A percentile compares a stretch with the other conserved stretches of the same genome.
Conservation (phyloP, 2,888 invertebrate genomes). For the Argyresthia albistria region DNA sequence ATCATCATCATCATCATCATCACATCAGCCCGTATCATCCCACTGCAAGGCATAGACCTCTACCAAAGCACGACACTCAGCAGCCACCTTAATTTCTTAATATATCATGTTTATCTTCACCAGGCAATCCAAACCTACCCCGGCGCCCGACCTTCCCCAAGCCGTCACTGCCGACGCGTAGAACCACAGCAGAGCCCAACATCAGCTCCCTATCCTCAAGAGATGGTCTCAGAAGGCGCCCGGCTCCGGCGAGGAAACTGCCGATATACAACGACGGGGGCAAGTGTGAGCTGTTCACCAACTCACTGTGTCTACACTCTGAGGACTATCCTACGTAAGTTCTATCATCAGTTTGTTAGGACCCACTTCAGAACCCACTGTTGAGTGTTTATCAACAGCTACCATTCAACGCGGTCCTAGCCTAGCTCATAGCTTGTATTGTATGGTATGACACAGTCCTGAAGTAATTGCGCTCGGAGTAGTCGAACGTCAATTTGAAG, state of each 20-base stretch:
- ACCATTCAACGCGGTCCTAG: too few relatives aligned
- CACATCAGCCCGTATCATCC: too few relatives aligned
- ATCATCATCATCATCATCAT: too few relatives aligned
- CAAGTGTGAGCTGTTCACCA: constrained; percentile 79
- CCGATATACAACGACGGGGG: constrained; percentile 19
- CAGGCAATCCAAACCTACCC: constrained; percentile 17
- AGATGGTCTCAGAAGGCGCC: constrained; percentile 16
- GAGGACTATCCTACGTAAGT: constrained; percentile 86
- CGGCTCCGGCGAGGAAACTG: constrained; percentile 33
- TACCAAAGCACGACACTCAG: too few relatives aligned
- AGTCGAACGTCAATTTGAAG: too few relatives aligned
- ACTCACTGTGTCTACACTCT: constrained; percentile 79
- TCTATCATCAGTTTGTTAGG: neutral
- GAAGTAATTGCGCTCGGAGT: too few relatives aligned
- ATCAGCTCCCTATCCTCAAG: constrained; percentile 22
- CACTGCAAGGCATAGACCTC: too few relatives aligned
- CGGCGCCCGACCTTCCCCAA: constrained; percentile 49
- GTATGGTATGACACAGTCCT: too few relatives aligned
- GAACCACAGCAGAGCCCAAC: constrained; percentile 39
- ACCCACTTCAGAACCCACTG: too few relatives aligned
- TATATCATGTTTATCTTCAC: neutral
- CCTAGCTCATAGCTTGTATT: too few relatives aligned
- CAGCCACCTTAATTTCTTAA: too few relatives aligned
- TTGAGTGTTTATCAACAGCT: too few relatives aligned
- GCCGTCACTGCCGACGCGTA: constrained; percentile 28